Evolutionary conservation across 2,888 invertebrate genomes (phyloP), one percentile per base, ranked within the genome.

Genomic region (Chaitophorus viminalis): DNA sequence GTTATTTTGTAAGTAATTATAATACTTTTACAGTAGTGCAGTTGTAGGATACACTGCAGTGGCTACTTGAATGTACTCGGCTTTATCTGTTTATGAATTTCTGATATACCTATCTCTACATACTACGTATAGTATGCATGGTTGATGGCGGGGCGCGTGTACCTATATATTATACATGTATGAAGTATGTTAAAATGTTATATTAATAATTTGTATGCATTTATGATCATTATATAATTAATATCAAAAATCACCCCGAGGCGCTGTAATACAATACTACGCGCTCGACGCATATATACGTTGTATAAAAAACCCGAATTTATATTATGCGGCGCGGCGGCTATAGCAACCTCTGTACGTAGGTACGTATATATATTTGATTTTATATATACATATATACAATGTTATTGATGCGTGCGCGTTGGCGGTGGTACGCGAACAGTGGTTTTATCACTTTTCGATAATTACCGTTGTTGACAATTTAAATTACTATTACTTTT

Each of bases 141-240:
- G 39, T 39, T 6, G 6, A 11, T 8, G 6, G n/a, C 54, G 54
- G 14, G 52, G 52, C 29, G 77, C 46, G 70, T 31, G 70, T 72
- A 33, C 39, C n/a, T n/a, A n/a, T 36, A 14, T 46, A 46, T 46
- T 74, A 74, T 14, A n/a, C 25, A 4, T 11, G 14, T 39, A n/a
- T 3, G 25, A 29, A 29, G 36, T 25, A 46, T 46, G 29, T 68
- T 68, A 68, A 81, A 72, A 82, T 36, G 36, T 83, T 83, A 36
- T 72, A 82, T 82, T 82, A 29, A 74, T 74, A 74, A 83, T 84
- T 68, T 84, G 68, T 84, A 76, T 21, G 65, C 65, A 65, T 76
- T 84, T 84, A 78, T 78, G n/a, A 70, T 85, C 52, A 33, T 70
- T 70, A 36, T 78, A 78, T 78, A 85, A 85, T 85, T 85, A 77